Conservation (phyloP, 2,888 invertebrate genomes). For the Drosophila setosimentum region DNA sequence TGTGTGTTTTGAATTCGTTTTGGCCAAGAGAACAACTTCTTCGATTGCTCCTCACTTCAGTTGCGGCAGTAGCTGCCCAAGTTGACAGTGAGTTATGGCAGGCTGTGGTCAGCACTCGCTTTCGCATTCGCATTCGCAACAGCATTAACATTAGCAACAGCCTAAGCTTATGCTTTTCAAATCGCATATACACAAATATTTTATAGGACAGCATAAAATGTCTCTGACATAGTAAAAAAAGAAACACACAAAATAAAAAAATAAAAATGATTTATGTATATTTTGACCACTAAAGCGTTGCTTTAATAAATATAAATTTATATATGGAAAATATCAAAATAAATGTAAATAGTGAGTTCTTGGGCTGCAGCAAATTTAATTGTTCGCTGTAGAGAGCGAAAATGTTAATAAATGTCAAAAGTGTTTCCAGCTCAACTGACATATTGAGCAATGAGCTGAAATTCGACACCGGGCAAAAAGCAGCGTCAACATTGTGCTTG, state of each 20-base stretch:
- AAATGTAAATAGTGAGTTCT: not conserved
- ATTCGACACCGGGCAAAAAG: conserved; percentile 45
- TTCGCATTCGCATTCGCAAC: conserved; percentile 9
- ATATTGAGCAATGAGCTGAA: conserved; percentile 63
- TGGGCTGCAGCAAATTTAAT: conserved; percentile 52
- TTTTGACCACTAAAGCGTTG: conserved; percentile 49
- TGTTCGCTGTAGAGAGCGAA: conserved; percentile 38
- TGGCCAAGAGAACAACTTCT: conserved; percentile 52
- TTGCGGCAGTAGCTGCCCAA: conserved; percentile 48
- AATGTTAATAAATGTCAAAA: conserved; percentile 79
- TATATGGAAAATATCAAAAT: not conserved
- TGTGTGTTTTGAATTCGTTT: conserved; percentile 58
- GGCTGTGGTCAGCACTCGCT: conserved; percentile 52
- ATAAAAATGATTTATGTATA: conserved; percentile 69
- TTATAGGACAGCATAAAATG: conserved; percentile 24
- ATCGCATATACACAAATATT: conserved; percentile 20
- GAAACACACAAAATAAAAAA: not conserved
- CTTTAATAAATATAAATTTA: conserved; percentile 49
- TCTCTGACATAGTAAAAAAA: conserved; percentile 26
- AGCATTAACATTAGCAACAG: conserved; percentile 11
- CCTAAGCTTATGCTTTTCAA: conserved; percentile 44
- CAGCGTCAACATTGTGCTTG: conserved; percentile 17
- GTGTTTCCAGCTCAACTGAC: conserved; percentile 63
- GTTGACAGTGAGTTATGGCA: conserved; percentile 76
- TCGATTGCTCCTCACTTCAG: conserved; percentile 50